Evolutionary conservation across 1,140 invertebrate species (phyloP).

Genomic region (Heliothis virescens): DNA sequence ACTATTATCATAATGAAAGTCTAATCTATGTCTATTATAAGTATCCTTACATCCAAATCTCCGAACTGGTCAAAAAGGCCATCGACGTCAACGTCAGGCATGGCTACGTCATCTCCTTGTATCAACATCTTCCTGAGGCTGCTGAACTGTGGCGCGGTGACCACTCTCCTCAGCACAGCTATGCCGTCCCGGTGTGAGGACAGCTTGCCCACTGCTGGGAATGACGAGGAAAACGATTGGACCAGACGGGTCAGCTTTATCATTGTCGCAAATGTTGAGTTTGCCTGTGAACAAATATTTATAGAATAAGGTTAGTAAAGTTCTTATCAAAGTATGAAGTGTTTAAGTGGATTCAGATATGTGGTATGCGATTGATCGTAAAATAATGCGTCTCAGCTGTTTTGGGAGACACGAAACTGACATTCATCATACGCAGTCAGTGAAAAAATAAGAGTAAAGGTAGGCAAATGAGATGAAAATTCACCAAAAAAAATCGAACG

Average conservation of each 20-base stretch:
- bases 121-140: conserved; percentile 62
- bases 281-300: conserved; percentile 58
- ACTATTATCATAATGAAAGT: neutral
- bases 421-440: too few species aligned
- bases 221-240: conserved; percentile 80
- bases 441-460: too few species aligned
- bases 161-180: conserved; percentile 79
- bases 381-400: too few species aligned
- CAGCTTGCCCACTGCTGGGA: conserved; percentile 82
- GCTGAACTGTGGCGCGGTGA: conserved; percentile 63
- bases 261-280: conserved; percentile 87
- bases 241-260: conserved; percentile 83
- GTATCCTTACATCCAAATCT: conserved; percentile 70
- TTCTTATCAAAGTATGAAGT: too few species aligned
- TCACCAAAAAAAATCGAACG: too few species aligned
- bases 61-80: conserved; percentile 73
- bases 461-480: too few species aligned
- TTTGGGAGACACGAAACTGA: too few species aligned
- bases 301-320: neutral
- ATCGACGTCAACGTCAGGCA: conserved; percentile 71
- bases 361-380: too few species aligned
- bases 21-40: neutral
- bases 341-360: too few species aligned
- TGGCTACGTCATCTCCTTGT: conserved; percentile 46
- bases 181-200: conserved; percentile 82